Conservation (phyloP, 2,113 vertebrate species). For the Oncorhynchus masou region DNA sequence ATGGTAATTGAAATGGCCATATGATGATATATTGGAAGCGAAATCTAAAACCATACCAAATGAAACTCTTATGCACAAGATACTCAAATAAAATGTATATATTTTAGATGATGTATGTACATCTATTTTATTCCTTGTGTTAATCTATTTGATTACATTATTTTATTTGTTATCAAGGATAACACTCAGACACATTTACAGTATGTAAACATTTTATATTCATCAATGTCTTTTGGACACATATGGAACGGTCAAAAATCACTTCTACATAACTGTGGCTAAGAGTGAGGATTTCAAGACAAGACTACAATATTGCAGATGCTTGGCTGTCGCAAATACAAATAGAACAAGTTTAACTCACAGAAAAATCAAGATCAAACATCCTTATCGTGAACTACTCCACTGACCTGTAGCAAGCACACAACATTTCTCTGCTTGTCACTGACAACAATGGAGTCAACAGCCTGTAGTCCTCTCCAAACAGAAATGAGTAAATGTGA, state of each 20-base stretch:
- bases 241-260: not conserved
- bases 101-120: too few species aligned
- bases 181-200: too few species aligned
- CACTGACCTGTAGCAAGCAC: constrained; percentile 16
- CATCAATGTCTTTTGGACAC: not conserved
- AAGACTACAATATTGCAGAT: not conserved
- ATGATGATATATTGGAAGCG: too few species aligned
- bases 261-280: not conserved
- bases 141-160: too few species aligned
- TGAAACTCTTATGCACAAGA: too few species aligned
- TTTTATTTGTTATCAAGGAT: too few species aligned
- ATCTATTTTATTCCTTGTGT: too few species aligned
- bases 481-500: constrained; percentile 22
- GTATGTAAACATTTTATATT: too few species aligned
- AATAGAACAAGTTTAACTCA: not conserved
- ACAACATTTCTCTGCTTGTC: constrained; percentile 4
- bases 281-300: not conserved
- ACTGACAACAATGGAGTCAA: constrained; percentile 14
- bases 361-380: not conserved
- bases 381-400: constrained; percentile 4
- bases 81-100: too few species aligned
- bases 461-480: constrained; percentile 8
- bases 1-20: too few species aligned
- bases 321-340: not conserved
- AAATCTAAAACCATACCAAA: too few species aligned